Conservation (phyloP, 2,113 vertebrate genomes). For the Hippopotamus amphibius region DNA sequence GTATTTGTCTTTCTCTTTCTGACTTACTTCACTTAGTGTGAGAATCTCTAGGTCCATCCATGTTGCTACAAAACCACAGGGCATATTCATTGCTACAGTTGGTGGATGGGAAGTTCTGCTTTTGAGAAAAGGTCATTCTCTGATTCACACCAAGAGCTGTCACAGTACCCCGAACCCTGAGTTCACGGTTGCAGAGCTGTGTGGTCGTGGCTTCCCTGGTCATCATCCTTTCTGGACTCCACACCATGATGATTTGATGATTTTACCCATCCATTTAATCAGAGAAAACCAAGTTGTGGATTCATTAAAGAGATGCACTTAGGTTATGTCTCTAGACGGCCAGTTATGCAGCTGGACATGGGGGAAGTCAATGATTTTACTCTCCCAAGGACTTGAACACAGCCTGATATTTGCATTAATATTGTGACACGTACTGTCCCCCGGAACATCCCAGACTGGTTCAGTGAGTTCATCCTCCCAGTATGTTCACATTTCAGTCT, state of each 20-base stretch:
- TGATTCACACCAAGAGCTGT: background rate
- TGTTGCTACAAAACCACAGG: background rate
- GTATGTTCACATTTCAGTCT: background rate
- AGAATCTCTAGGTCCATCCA: background rate
- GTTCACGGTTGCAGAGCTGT: background rate
- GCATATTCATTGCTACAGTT: background rate
- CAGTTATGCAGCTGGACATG: background rate
- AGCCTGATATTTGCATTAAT: conserved; percentile 38
- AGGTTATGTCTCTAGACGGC: background rate
- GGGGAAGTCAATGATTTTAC: background rate
- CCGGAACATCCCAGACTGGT: background rate
- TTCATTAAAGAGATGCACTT: background rate
- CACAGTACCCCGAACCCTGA: rapidly evolving
- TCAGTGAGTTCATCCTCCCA: background rate
- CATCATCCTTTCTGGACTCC: background rate
- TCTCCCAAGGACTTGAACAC: background rate
- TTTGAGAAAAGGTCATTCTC: background rate
- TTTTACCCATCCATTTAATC: background rate
- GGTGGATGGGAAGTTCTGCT: conserved; percentile 4
- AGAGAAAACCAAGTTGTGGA: conserved; percentile 11
- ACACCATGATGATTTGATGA: background rate
- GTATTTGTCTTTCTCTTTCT: background rate
- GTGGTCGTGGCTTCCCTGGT: rapidly evolving
- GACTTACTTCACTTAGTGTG: background rate
- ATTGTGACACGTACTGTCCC: conserved; percentile 31